phyloP scores from a whole-genome alignment of 2,113 vertebrate genomes.

The Drymodes brunneopygia region DNA sequence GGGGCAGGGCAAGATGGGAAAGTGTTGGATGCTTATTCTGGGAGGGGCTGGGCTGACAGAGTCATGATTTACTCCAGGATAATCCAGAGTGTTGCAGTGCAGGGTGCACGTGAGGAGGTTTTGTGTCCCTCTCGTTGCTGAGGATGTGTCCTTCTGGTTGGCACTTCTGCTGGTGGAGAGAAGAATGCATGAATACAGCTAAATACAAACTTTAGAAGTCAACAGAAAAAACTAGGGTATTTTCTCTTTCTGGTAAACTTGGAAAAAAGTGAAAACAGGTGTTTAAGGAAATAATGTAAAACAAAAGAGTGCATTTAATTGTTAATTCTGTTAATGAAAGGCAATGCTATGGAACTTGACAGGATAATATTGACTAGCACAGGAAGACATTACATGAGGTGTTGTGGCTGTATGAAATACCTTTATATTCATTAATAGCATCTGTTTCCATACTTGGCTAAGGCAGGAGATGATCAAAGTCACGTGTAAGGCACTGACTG shows the following conservation, averaged over 20 bases:
- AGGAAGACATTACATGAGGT: neutral
- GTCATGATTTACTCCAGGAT: neutral
- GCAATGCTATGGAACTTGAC: neutral
- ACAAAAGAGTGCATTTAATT: neutral
- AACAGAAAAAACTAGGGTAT: neutral
- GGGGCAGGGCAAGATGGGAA: neutral
- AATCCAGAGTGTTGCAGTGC: accelerated
- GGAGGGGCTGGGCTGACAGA: neutral
- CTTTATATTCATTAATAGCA: neutral
- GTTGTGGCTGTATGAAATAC: neutral
- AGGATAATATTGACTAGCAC: neutral
- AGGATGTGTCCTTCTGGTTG: neutral
- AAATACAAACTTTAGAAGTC: neutral
- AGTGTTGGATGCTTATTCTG: neutral
- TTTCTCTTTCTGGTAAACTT: neutral
- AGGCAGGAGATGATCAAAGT: neutral
- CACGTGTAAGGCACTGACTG: neutral
- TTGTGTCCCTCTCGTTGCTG: accelerated
- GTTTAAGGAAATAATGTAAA: neutral
- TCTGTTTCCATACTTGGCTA: neutral
- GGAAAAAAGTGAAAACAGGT: neutral
- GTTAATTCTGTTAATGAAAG: neutral
- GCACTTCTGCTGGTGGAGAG: neutral
- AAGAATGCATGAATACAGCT: neutral
- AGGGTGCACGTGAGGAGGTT: neutral